Evolutionary conservation across 2,797 vertebrate species (phyloP).

Genomic region (Liasis olivaceus): DNA sequence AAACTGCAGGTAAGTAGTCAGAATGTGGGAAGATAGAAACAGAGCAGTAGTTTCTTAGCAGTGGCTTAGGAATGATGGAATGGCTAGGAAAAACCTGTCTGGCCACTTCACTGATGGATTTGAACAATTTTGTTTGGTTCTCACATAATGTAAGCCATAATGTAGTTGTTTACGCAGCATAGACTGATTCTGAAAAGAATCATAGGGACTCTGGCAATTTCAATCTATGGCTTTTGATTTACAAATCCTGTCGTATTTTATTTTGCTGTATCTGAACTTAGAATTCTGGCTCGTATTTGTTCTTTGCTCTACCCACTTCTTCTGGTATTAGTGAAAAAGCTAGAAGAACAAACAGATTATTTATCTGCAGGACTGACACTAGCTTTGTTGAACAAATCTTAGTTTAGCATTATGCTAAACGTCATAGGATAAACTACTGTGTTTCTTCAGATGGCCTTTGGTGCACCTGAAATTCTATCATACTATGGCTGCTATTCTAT

Average conservation of each 20-base stretch:
- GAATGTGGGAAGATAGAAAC: background rate
- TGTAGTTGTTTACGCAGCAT: background rate
- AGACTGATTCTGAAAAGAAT: background rate
- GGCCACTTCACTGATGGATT: background rate
- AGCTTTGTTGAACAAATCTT: background rate
- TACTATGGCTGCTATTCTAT: background rate
- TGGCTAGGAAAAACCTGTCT: background rate
- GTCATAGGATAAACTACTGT: background rate
- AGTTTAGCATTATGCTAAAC: background rate
- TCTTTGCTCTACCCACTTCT: background rate
- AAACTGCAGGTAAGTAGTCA: background rate
- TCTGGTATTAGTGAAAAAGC: background rate
- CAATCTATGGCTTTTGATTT: background rate
- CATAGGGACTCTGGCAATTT: background rate
- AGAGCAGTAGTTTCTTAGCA: background rate
- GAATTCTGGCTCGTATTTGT: background rate
- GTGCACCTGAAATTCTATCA: background rate
- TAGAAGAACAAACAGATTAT: background rate
- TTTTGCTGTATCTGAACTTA: background rate
- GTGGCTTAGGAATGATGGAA: background rate
- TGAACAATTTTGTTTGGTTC: background rate
- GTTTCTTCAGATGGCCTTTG: background rate
- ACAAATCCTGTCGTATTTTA: background rate
- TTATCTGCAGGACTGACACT: background rate
- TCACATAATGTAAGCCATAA: background rate